Evolutionary conservation across 53 echinoderm and acorn worm species (phyloP).

Genomic region (Holothuria leucospilota): DNA sequence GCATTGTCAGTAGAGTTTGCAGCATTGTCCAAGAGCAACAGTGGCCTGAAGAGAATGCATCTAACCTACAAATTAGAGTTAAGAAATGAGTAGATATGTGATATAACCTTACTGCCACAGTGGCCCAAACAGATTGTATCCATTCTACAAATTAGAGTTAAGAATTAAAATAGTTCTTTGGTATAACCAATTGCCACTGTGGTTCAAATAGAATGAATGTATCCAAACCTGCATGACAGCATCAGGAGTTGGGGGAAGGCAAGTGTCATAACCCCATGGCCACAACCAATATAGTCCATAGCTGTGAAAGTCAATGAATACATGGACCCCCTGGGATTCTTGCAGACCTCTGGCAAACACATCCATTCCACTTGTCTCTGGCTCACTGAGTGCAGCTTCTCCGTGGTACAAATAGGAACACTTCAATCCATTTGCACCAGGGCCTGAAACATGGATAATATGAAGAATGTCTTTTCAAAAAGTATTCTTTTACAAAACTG

Average conservation of each 20-base stretch:
- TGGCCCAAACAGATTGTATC: too few relatives aligned
- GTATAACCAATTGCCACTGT: too few relatives aligned
- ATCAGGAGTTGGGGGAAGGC: conserved; percentile 9
- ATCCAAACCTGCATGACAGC: not conserved
- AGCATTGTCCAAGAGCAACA: not conserved
- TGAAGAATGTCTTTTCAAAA: too few relatives aligned
- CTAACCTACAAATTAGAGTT: too few relatives aligned
- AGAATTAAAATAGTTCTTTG: too few relatives aligned
- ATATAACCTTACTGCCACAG: too few relatives aligned
- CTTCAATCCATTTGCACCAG: conserved; percentile 50
- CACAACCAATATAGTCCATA: conserved; percentile 82
- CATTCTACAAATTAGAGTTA: too few relatives aligned
- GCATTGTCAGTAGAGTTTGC: too few relatives aligned
- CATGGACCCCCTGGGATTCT: conserved; percentile 49
- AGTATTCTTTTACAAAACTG: too few relatives aligned
- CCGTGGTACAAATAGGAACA: conserved; percentile 72
- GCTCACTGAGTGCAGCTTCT: conserved; percentile 59
- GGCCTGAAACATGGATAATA: not conserved
- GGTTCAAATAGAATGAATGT: not conserved
- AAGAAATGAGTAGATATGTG: too few relatives aligned
- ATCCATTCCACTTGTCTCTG: conserved; percentile 60
- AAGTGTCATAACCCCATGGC: conserved; percentile 77
- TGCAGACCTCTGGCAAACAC: conserved; percentile 61
- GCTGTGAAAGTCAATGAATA: conserved; percentile 86
- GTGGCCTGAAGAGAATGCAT: too few relatives aligned